Evolutionary conservation across 2,888 invertebrate species (phyloP).

Genomic region (Seira musarum): DNA sequence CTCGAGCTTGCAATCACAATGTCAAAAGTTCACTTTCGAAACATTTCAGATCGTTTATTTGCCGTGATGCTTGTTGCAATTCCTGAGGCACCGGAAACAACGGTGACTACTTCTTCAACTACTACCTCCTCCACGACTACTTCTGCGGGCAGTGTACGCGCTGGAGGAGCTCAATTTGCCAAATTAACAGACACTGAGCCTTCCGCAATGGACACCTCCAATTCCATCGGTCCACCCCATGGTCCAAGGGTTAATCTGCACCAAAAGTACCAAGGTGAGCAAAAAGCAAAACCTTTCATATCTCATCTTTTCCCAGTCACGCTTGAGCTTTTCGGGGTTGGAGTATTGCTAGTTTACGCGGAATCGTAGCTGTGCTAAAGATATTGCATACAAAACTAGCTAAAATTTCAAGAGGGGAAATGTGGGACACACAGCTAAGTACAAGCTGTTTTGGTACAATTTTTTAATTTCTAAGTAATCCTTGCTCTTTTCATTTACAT

Average conservation of each 20-base stretch:
- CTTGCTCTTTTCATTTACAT: too few species aligned
- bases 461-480: too few species aligned
- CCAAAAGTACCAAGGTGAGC: constrained; percentile 55
- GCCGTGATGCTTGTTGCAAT: constrained; percentile 68
- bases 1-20: too few species aligned
- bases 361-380: too few species aligned
- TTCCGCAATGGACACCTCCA: constrained; percentile 26
- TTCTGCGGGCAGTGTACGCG: constrained; percentile 65
- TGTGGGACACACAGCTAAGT: too few species aligned
- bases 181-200: constrained; percentile 43
- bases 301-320: too few species aligned
- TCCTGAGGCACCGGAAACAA: constrained; percentile 69
- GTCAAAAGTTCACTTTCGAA: background rate
- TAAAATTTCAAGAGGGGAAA: too few species aligned
- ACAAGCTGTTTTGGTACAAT: too few species aligned
- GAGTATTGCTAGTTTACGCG: too few species aligned
- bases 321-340: too few species aligned
- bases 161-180: constrained; percentile 54
- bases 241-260: constrained; percentile 41
- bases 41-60: background rate
- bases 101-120: constrained; percentile 54
- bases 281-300: background rate
- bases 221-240: constrained; percentile 2
- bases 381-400: too few species aligned
- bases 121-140: constrained; percentile 59